Conservation (phyloP, 2,888 invertebrate species). For the Thereva unica region DNA sequence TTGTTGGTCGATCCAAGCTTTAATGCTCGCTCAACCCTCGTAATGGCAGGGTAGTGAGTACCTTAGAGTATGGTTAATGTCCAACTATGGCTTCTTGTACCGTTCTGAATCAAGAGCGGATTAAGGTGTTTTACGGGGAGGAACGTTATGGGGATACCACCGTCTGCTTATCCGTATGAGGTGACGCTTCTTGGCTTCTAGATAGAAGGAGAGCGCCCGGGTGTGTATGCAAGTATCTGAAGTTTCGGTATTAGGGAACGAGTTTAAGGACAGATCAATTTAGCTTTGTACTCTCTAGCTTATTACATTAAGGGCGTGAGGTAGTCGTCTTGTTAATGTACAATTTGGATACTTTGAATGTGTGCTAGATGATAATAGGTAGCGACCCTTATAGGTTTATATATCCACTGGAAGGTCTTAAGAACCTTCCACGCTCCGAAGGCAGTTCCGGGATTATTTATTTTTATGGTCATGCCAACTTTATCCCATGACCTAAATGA, state of each 20-base stretch:
- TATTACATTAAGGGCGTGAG: background rate
- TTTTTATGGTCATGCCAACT: too few species aligned
- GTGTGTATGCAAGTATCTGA: background rate
- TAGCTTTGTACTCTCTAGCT: background rate
- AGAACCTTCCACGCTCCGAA: too few species aligned
- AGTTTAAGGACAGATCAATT: conserved; percentile 17
- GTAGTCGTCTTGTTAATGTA: conserved; percentile 3
- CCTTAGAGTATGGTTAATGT: conserved; percentile 16
- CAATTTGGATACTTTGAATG: conserved; percentile 1
- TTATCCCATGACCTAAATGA: too few species aligned
- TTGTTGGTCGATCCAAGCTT: background rate
- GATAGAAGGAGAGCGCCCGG: too few species aligned
- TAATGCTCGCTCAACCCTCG: background rate
- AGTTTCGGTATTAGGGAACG: conserved; percentile 4
- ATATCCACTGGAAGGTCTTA: conserved; percentile 2
- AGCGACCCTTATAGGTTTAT: conserved; percentile 18
- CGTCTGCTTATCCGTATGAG: conserved; percentile 15
- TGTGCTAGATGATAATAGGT: conserved; percentile 8
- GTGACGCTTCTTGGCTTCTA: background rate
- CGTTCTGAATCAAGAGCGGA: conserved; percentile 15
- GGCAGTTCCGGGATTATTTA: too few species aligned
- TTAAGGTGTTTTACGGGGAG: conserved; percentile 14
- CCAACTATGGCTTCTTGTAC: conserved; percentile 16
- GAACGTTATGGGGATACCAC: conserved; percentile 1
- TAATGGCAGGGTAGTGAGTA: background rate